Conservation (phyloP, 2,888 invertebrate species). For the Melieria picta region DNA sequence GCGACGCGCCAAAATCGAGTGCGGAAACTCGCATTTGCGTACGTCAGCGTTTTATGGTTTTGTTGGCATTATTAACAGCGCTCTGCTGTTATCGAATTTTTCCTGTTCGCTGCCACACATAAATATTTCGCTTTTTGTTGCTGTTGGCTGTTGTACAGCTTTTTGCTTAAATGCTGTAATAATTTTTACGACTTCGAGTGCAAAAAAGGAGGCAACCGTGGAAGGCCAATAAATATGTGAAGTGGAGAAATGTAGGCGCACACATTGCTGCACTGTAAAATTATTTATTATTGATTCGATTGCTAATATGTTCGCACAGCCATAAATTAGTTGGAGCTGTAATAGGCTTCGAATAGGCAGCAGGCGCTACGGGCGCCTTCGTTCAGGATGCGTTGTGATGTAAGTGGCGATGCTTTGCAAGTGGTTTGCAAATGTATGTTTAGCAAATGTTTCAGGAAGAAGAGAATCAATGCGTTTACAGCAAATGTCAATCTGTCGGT, state of each 20-base stretch:
- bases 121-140: too few relatives aligned
- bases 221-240: not conserved
- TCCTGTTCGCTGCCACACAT: too few relatives aligned
- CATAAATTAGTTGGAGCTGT: constrained; percentile 51
- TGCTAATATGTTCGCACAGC: constrained; percentile 59
- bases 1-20: constrained; percentile 20
- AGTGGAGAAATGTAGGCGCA: constrained; percentile 8
- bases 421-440: too few relatives aligned
- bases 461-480: too few relatives aligned
- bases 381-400: not conserved
- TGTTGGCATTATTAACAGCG: constrained; percentile 3
- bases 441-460: too few relatives aligned
- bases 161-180: too few relatives aligned
- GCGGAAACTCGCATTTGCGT: constrained; percentile 21
- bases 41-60: not conserved
- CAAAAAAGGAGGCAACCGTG: not conserved
- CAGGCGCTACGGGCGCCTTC: not conserved
- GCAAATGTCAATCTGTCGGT: too few relatives aligned
- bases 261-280: constrained; percentile 3
- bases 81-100: too few relatives aligned
- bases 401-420: too few relatives aligned
- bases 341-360: constrained; percentile 9
- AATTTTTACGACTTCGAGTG: too few relatives aligned
- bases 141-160: too few relatives aligned
- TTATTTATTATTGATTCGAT: constrained; percentile 61